Evolutionary conservation across 2,113 vertebrate genomes (phyloP), one percentile per base, ranked within the genome.

Genomic region (Daphoenositta chrysoptera): DNA sequence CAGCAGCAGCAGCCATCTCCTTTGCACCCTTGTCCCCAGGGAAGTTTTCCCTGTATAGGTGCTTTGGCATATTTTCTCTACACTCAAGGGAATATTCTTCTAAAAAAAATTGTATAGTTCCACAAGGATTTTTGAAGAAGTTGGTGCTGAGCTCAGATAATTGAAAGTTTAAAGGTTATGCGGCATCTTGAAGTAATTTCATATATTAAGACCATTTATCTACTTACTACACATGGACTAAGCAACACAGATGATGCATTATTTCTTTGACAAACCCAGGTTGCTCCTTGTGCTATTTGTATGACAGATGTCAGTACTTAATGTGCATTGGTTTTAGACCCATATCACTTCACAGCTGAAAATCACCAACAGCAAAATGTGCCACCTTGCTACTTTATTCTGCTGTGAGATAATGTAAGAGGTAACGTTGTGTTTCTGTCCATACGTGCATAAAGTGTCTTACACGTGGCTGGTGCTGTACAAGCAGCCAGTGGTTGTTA

Each of bases 1-100:
- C 2, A 0, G 51, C 56, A 48, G 45, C 28, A 8, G 31, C 6
- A 2, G 26, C 44, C 1, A 0, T 54, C 51, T 45, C 42, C 58
- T 88, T 64, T 63, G 48, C 3, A 7, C 24, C 35, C 11, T 51
- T 42, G 10, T 31, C 14, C 42, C 31, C 10, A 9, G 56, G 20
- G 11, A 39, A 12, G 15, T 78, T 87, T 86, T 66, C 11, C 37
- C 17, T 57, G 10, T 4, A 1, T 17, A 24, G 22, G 19, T 37
- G 17, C 15, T 84, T 50, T 31, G 47, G 11, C 50, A 27, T 6
- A 44, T 86, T 26, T 68, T 70, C 39, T 94, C 9, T 68, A 33
- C n/a, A 40, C 23, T 53, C 50, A 19, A 44, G 60, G 60, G 47
- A 63, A 47, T 35, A 35, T 26, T 47, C 13, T 60, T 39, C 9